Base-by-base conservation (phyloP, 1,140 invertebrate species). In the Agrypnia vestita region DNA sequence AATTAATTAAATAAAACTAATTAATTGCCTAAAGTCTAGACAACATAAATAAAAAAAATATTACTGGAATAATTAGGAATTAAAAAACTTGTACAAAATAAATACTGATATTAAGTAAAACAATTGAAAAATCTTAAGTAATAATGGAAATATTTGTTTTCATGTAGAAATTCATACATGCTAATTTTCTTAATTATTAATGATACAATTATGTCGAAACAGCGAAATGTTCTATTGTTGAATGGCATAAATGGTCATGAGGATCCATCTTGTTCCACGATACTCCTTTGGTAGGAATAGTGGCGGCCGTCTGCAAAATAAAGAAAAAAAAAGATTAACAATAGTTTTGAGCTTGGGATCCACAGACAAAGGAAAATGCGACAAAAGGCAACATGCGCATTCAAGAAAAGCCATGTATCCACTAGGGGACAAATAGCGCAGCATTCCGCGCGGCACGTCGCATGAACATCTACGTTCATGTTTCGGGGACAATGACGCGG, bases 201-300 rank as follows among this genome's bases (percentile, higher is more conserved):
- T 17, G 12, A 51, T n/a, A n/a, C n/a, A 49, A 25, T 73, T 73
- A 73, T 53, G 69, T 73, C 53, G 21, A 61, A 47, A 79, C 62
- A 13, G 69, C 43, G 51, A 79, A 79, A 21, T 79, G 64, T 25
- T 79, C 78, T 7, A 64, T 64, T n/a, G 75, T 47, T 10, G 74
- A 56, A n/a, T 72, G 75, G 21, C 51, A 89, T 0, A 90, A 85
- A 9, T 89, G 88, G 78, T 90, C 89, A 0, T 87, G 86, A 3
- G 88, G 85, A 51, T 87, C 84, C 43, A 88, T 79, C 81, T 88
- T 90, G 83, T 87, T 82, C 88, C 88, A 90, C 8, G 85, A 84
- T 12, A 88, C 81, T n/a, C 80, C 82, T 80, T 89, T 89, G 3
- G 88, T 88, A 78, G 86, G 85, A 56, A 88, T 88, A 12, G 84